Base-by-base conservation (phyloP, 2,888 invertebrate species). In the Arrhopalites spinosus region DNA sequence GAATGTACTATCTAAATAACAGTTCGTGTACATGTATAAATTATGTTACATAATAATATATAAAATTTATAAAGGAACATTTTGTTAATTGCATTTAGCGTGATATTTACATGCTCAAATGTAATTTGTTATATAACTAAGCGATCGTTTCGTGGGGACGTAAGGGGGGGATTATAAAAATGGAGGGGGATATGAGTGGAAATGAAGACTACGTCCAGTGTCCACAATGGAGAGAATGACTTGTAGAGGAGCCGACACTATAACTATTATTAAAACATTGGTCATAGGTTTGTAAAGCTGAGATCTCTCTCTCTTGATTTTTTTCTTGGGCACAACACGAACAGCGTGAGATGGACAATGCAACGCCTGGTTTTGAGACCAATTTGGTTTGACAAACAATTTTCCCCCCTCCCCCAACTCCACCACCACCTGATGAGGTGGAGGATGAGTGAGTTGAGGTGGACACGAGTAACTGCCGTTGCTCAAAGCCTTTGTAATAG, bases 201-300 rank as follows among this genome's bases (percentile, higher is more conserved):
- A 36, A 3, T 50, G 3, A 50, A 50, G 50, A n/a, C 67, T 77
- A 82, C 47, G 80, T 81, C 81, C 81, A 83, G 72, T 80, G 81
- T 20, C 80, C 81, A 36, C 80, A 82, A 61, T 83, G 80, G 23
- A 78, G 70, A 20, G 81, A 81, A 64, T 81, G 81, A 77, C 79
- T 80, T 45, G 78, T 78, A 8, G 81, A 79, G 8, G 81, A 79
- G 36, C 78, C 79, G 67, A 79, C 67, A 36, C n/a, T n/a, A 70
- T 78, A 80, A 70, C 78, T 81, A 29, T 79, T 77, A 73, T 79
- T 79, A 64, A 77, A 81, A 73, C 81, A 80, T 63, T 79, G 80
- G 36, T 81, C 81, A 72, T 81, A 81, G 0, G 81, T 79, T 47
- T 78, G 75, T 27, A 80, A 27, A 0, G 76, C 78, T 23, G 81